These are phyloP conservation scores for Tachysurus vachellii DNA, from an alignment of 2,113 vertebrate genomes.

Conservation along the genomic window DNA sequence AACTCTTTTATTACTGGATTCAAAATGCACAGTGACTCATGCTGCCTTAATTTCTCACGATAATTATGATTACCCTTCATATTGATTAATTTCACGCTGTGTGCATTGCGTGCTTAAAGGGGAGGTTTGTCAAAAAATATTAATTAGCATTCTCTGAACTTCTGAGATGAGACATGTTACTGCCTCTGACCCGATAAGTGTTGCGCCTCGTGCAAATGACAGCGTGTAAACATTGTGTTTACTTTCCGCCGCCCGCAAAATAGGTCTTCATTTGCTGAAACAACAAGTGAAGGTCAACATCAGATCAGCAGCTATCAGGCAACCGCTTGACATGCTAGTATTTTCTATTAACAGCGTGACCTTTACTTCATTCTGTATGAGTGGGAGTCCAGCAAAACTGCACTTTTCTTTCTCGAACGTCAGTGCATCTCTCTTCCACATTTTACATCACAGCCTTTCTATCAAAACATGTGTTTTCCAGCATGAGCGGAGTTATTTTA, in stretches of 20 bases:
- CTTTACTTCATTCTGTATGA: slow-evolving; percentile 18
- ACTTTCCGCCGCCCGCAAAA: not conserved
- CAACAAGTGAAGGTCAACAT: slow-evolving; percentile 33
- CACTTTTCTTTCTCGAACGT: not conserved
- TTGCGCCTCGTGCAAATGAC: not conserved
- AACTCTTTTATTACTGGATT: slow-evolving; percentile 40
- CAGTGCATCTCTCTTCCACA: slow-evolving; percentile 1
- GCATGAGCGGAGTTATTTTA: not conserved
- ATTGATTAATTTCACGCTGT: slow-evolving; percentile 38
- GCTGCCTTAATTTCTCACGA: slow-evolving; percentile 44
- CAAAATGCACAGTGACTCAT: slow-evolving; percentile 39
- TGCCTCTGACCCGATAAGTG: slow-evolving; percentile 9
- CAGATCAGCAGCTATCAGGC: slow-evolving; percentile 28
- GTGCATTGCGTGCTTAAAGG: slow-evolving; percentile 32
- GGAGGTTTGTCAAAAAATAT: slow-evolving; percentile 28
- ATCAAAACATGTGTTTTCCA: not conserved
- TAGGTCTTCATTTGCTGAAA: slow-evolving; percentile 31
- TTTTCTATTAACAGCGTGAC: slow-evolving; percentile 23
- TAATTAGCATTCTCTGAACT: slow-evolving; percentile 32
- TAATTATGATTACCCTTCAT: slow-evolving; percentile 50
- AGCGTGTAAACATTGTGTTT: slow-evolving; percentile 19
- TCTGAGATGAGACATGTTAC: not conserved
- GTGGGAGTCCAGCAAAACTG: not conserved
- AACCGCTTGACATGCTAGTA: slow-evolving; percentile 15
- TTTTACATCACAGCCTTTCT: not conserved